A percentile compares a stretch with the other conserved stretches of the same genome.
These are phyloP conservation scores for Lysiphlebus fabarum DNA, from an alignment of 1,140 invertebrate species.

Conservation along the genomic window DNA sequence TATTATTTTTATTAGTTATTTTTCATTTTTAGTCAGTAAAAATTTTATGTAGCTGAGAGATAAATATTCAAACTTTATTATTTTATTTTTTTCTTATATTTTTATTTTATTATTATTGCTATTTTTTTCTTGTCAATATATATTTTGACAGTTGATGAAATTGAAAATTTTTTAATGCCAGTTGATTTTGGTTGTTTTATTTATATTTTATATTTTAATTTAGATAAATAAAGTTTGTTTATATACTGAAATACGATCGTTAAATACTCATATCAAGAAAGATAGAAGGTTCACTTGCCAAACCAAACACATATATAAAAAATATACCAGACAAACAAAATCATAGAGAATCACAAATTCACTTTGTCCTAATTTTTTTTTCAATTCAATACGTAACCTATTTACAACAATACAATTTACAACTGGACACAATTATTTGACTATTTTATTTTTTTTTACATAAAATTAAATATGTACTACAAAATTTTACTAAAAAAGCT, in stretches of 20 bases:
- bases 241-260: conserved; percentile 17
- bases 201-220: conserved; percentile 19
- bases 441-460: too few species aligned
- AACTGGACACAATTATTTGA: too few species aligned
- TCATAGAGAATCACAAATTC: too few species aligned
- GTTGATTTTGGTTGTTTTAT: conserved; percentile 2
- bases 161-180: conserved; percentile 10
- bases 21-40: neutral
- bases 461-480: too few species aligned
- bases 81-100: too few species aligned
- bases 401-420: too few species aligned
- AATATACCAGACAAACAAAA: too few species aligned
- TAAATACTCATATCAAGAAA: neutral
- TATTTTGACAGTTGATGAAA: conserved; percentile 19
- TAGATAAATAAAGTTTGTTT: conserved; percentile 6
- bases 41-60: conserved; percentile 1
- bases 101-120: neutral
- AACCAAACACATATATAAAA: conserved; percentile 3
- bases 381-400: too few species aligned
- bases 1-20: conserved; percentile 3
- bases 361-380: too few species aligned
- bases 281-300: conserved; percentile 14
- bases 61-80: neutral
- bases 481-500: too few species aligned
- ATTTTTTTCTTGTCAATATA: conserved; percentile 1